Percentiles rank a stretch among this genome's conserved stretches.
Evolutionary conservation across 2,113 vertebrate species (phyloP).

Genomic region (Anser cygnoides): DNA sequence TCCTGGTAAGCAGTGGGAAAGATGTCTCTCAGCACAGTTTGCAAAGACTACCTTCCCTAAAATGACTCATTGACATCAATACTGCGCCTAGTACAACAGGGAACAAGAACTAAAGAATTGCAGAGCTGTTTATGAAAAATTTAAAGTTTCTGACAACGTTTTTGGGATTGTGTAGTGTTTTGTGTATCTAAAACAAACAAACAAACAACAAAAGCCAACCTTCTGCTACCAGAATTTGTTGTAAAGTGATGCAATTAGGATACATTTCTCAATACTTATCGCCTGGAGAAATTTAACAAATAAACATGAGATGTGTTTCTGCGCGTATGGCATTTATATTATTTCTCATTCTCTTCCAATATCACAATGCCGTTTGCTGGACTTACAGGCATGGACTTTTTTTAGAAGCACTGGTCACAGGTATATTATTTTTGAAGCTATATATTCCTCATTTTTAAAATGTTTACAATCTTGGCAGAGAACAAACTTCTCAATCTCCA

Average conservation of each 20-base stretch:
- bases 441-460: not conserved
- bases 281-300: not conserved
- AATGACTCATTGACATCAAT: not conserved
- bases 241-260: not conserved
- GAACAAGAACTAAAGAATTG: not conserved
- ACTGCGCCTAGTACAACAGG: accelerated
- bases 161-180: not conserved
- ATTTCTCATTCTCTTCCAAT: not conserved
- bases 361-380: not conserved
- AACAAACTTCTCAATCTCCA: not conserved
- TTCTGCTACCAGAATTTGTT: not conserved
- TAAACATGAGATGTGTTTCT: not conserved
- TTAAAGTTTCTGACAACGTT: not conserved
- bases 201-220: too few relatives aligned
- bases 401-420: not conserved
- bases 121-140: not conserved
- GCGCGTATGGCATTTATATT: not conserved
- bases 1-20: not conserved
- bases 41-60: not conserved
- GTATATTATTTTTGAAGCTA: not conserved
- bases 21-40: not conserved
- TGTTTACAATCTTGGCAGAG: not conserved
- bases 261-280: not conserved
- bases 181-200: not conserved
- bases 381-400: not conserved